A percentile compares a stretch with the other conserved stretches of the same genome.
Evolutionary conservation across 2,888 invertebrate species (phyloP).

Genomic region (Argyra leucocephala): DNA sequence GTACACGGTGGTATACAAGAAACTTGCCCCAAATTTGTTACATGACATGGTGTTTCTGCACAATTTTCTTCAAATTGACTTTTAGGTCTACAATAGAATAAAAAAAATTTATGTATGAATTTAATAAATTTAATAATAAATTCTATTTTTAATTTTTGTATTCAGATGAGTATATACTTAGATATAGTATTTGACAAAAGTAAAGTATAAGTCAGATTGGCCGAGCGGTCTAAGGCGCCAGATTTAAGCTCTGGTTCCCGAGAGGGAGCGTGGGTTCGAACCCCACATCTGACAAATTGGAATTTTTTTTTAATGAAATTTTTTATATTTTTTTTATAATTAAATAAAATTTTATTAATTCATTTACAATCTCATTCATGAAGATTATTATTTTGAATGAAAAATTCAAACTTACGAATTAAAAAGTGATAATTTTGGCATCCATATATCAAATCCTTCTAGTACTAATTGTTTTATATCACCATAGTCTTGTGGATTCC

Average conservation of each 20-base stretch:
- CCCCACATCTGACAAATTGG: conserved; percentile 58
- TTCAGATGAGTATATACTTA: too few species aligned
- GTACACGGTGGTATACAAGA: conserved; percentile 52
- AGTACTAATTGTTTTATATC: neutral
- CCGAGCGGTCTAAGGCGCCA: conserved; percentile 77
- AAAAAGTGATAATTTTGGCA: neutral
- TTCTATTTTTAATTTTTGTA: too few species aligned
- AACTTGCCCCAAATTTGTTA: conserved; percentile 39
- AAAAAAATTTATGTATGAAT: neutral
- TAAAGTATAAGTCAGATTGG: conserved; percentile 53
- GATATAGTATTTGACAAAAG: neutral
- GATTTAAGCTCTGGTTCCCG: conserved; percentile 75
- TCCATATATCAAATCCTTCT: conserved; percentile 1
- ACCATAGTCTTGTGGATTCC: neutral
- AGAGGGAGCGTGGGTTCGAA: conserved; percentile 76
- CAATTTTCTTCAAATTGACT: conserved; percentile 18
- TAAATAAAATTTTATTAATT: too few species aligned
- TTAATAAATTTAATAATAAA: neutral
- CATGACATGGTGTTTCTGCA: conserved; percentile 47
- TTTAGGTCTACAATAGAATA: conserved; percentile 12
- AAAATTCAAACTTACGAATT: conserved; percentile 9
- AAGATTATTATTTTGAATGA: neutral
- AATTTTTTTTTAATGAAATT: neutral
- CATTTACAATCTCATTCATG: too few species aligned
- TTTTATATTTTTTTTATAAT: neutral